phyloP scores from a whole-genome alignment of 1,140 invertebrate species.

The Drosophila fuyamai region DNA sequence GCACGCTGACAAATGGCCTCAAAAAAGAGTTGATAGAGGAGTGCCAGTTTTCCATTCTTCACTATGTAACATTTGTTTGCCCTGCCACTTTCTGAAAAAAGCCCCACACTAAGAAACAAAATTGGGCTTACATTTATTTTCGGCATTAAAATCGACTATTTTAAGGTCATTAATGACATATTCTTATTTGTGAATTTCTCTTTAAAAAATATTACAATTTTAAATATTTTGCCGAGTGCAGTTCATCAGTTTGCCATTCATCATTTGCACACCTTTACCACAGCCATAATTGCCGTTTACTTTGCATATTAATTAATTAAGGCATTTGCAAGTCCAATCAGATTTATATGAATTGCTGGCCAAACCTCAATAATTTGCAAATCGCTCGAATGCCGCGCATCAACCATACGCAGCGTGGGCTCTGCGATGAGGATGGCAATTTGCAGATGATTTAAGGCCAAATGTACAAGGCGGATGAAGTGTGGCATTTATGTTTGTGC shows the following conservation, averaged over 20 bases:
- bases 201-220: not conserved
- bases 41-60: not conserved
- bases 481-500: not conserved
- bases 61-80: slow-evolving; percentile 1
- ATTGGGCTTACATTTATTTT: too few relatives aligned
- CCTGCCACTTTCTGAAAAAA: not conserved
- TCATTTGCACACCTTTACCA: slow-evolving; percentile 37
- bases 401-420: slow-evolving; percentile 37
- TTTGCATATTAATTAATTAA: slow-evolving; percentile 52
- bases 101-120: too few relatives aligned
- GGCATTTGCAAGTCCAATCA: slow-evolving; percentile 42
- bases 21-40: slow-evolving; percentile 38
- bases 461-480: not conserved
- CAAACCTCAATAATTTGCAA: slow-evolving; percentile 26
- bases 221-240: not conserved
- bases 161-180: too few relatives aligned
- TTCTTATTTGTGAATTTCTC: too few relatives aligned
- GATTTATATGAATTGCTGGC: slow-evolving; percentile 18
- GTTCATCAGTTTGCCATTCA: slow-evolving; percentile 16
- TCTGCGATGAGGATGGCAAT: not conserved
- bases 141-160: too few relatives aligned
- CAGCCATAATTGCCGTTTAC: slow-evolving; percentile 30
- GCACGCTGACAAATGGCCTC: slow-evolving; percentile 55
- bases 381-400: slow-evolving; percentile 31
- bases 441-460: not conserved